A percentile compares a stretch with the other conserved stretches of the same genome.
Conservation (phyloP, 2,113 vertebrate genomes). For the Tiliqua scincoides region DNA sequence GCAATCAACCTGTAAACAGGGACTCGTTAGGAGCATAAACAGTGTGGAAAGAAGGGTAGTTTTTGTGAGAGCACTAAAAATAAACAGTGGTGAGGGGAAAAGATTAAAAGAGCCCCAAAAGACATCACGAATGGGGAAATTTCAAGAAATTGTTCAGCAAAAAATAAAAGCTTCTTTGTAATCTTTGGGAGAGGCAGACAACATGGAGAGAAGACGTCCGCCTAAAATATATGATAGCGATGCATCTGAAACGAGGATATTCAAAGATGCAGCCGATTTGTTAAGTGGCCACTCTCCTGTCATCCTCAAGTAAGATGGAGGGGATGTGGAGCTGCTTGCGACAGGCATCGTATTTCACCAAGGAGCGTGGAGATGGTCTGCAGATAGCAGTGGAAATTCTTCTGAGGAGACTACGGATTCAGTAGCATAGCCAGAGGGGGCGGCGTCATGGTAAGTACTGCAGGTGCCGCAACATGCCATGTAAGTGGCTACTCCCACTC, state of each 20-base stretch:
- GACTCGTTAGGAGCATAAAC: slow-evolving; percentile 46
- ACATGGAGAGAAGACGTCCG: slow-evolving; percentile 46
- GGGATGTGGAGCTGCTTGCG: slow-evolving; percentile 42
- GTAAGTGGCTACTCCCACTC: no score
- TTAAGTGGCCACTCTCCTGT: slow-evolving; percentile 67
- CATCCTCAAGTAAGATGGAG: slow-evolving; percentile 65
- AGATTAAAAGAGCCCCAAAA: slow-evolving; percentile 37
- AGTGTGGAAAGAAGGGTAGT: slow-evolving; percentile 15
- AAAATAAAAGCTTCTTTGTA: slow-evolving; percentile 59
- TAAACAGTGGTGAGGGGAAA: slow-evolving; percentile 22
- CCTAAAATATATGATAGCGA: slow-evolving; percentile 56
- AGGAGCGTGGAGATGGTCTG: slow-evolving; percentile 53
- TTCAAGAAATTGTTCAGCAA: slow-evolving; percentile 61
- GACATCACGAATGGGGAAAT: slow-evolving; percentile 54
- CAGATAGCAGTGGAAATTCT: slow-evolving; percentile 49
- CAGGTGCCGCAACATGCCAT: no score
- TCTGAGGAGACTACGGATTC: slow-evolving; percentile 72
- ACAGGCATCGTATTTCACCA: slow-evolving; percentile 57
- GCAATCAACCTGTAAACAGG: not conserved
- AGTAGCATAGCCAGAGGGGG: no score
- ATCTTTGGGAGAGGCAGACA: slow-evolving; percentile 56
- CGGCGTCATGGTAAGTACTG: no score
- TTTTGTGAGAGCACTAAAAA: slow-evolving; percentile 3
- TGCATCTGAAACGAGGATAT: slow-evolving; percentile 42
- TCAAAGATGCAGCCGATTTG: slow-evolving; percentile 56